A percentile compares a stretch with the other conserved stretches of the same genome.
Evolutionary conservation across 1,140 invertebrate species (phyloP).

Genomic region (Tetragonula clypearis): DNA sequence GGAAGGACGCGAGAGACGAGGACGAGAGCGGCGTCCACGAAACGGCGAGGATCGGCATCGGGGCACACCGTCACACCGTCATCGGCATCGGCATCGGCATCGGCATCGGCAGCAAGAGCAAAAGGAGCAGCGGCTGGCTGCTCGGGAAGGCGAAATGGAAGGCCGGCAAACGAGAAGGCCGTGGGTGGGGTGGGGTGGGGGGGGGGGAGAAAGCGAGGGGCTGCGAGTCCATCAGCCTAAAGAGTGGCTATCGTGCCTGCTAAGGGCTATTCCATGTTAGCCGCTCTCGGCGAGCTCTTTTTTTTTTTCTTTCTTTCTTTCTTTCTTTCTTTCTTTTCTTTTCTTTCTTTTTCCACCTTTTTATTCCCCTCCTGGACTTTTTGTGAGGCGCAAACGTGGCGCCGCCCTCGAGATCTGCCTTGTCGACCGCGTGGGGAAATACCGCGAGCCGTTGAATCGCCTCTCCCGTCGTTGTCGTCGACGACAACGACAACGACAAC

Average conservation of each 20-base stretch:
- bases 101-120: constrained; percentile 17
- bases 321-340: background rate
- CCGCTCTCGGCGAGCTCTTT: constrained; percentile 75
- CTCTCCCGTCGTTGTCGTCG: constrained; percentile 18
- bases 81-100: constrained; percentile 5
- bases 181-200: background rate
- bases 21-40: background rate
- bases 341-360: constrained; percentile 61
- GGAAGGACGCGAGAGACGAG: background rate
- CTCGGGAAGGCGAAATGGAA: constrained; percentile 15
- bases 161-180: constrained; percentile 22
- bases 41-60: constrained; percentile 27
- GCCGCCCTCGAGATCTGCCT: constrained; percentile 74
- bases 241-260: constrained; percentile 79
- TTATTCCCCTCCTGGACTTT: constrained; percentile 71
- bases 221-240: constrained; percentile 75
- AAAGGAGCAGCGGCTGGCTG: constrained; percentile 24
- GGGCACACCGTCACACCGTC: too few species aligned
- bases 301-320: constrained; percentile 57
- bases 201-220: constrained; percentile 29
- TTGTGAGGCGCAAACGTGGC: constrained; percentile 79
- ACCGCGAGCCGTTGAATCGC: constrained; percentile 23
- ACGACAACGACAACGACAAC: too few species aligned
- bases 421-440: constrained; percentile 13
- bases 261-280: constrained; percentile 82